A percentile compares a stretch with the other conserved stretches of the same genome.
These are phyloP conservation scores for Malacoctenus gilli DNA, from an alignment of 2,797 vertebrate genomes.

Conservation along the genomic window DNA sequence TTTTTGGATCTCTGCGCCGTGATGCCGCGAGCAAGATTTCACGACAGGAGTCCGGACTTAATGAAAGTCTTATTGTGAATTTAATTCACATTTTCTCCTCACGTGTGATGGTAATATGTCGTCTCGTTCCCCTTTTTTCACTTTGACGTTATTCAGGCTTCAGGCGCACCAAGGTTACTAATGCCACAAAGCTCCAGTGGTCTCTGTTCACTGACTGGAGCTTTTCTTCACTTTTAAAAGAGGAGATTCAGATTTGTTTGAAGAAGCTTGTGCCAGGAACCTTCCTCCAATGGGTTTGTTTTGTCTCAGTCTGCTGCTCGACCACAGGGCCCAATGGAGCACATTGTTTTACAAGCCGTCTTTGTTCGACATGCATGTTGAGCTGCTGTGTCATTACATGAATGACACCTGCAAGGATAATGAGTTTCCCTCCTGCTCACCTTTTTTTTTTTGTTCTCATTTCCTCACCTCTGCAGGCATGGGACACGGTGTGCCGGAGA, in stretches of 20 bases:
- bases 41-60: conserved; percentile 41
- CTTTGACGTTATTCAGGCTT: conserved; percentile 25
- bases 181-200: conserved; percentile 26
- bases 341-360: conserved; percentile 32
- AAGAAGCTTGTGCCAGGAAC: conserved; percentile 51
- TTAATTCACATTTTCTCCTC: conserved; percentile 53
- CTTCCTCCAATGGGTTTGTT: conserved; percentile 56
- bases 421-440: conserved; percentile 13
- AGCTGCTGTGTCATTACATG: conserved; percentile 21
- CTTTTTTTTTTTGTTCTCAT: conserved; percentile 8
- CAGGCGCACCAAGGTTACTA: conserved; percentile 42
- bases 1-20: conserved; percentile 29
- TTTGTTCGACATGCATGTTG: conserved; percentile 16
- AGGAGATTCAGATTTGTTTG: conserved; percentile 52
- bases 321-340: conserved; percentile 24
- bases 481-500: conserved; percentile 96
- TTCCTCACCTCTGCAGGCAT: conserved; percentile 79
- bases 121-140: conserved; percentile 36
- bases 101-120: conserved; percentile 33
- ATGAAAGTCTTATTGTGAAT: conserved; percentile 61
- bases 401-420: conserved; percentile 26
- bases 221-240: conserved; percentile 39
- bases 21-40: conserved; percentile 42
- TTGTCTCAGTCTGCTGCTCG: conserved; percentile 48
- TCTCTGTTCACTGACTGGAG: conserved; percentile 41